phyloP scores from a whole-genome alignment of 1,140 invertebrate species.

The Stegodyphus mimosarum region DNA sequence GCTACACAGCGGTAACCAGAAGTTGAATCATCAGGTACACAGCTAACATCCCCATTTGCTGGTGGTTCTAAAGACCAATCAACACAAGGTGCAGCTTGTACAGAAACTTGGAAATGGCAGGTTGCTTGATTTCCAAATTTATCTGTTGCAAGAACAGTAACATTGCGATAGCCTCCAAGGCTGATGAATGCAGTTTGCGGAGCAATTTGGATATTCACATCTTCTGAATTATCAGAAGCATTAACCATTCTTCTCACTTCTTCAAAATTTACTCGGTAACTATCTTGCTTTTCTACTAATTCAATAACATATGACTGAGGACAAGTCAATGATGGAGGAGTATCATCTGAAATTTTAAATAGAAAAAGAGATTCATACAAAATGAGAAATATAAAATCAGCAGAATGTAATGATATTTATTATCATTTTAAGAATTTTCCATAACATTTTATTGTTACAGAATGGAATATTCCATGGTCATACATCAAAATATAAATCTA shows the following conservation, averaged over 20 bases:
- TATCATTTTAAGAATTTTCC: neutral
- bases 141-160: constrained; percentile 90
- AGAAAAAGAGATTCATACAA: too few relatives aligned
- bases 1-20: constrained; percentile 88
- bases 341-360: constrained; percentile 76
- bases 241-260: constrained; percentile 88
- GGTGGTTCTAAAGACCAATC: constrained; percentile 92
- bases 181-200: constrained; percentile 88
- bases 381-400: neutral
- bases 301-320: constrained; percentile 94
- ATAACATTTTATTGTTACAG: neutral
- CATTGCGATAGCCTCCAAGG: constrained; percentile 91
- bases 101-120: constrained; percentile 90
- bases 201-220: constrained; percentile 81
- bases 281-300: constrained; percentile 88
- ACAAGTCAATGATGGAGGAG: constrained; percentile 89
- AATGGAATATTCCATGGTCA: too few relatives aligned
- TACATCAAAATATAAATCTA: too few relatives aligned
- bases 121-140: constrained; percentile 88
- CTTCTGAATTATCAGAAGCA: constrained; percentile 88
- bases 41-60: constrained; percentile 88
- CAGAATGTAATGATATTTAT: neutral
- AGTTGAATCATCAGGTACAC: constrained; percentile 75
- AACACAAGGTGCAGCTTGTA: constrained; percentile 91
- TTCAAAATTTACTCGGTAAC: constrained; percentile 91